Base-by-base conservation (phyloP, 2,113 vertebrate species). In the Chionis minor region DNA sequence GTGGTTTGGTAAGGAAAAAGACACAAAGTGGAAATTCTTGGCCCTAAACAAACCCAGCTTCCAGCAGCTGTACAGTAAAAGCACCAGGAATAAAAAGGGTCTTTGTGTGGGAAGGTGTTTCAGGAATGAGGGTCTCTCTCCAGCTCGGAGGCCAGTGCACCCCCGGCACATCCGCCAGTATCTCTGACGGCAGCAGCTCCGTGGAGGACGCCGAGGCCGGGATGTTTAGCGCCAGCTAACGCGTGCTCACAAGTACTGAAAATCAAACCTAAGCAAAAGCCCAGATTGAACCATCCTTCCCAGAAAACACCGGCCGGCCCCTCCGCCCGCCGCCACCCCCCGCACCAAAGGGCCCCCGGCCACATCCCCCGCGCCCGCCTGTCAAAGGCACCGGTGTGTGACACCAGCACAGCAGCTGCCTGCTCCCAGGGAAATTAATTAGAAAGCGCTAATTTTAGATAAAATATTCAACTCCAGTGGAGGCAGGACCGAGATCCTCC, bases 141-240 rank as follows among this genome's bases (percentile, higher is more conserved):
- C 9, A 1, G 3, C 59, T 3, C 28, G 2, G 10, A 3, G 33
- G 47, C 33, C 0, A 1, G 8, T 2, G 32, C 35, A 22, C 2
- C 1, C 18, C 72, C 8, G 2, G 35, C 2, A 2, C n/a, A 19
- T 47, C 73, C 12, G 21, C 40, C 19, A 0, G 12, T 16, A 9
- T 3, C 40, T n/a, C 58, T 8, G 3, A 5, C 1, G 49, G 49
- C 49, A 51, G 49, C 49, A 51, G 49, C 49, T 51, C 49, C 67
- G 2, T 0, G 30, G 32, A 65, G 58, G 44, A 14, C 1, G 0
- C 33, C 38, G 2, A 2, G 69, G 13, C 20, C 35, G 2, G 52
- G 71, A 23, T 0, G 0, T 8, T 15, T 8, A 62, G 22, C 1
- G 3, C 27, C 62, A 44, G 55, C 33, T 51, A 33, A 0, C 1